Percentiles rank a stretch among this genome's conserved stretches.
Evolutionary conservation across 2,888 invertebrate species (phyloP).

Genomic region (Plemyria rubiginata): DNA sequence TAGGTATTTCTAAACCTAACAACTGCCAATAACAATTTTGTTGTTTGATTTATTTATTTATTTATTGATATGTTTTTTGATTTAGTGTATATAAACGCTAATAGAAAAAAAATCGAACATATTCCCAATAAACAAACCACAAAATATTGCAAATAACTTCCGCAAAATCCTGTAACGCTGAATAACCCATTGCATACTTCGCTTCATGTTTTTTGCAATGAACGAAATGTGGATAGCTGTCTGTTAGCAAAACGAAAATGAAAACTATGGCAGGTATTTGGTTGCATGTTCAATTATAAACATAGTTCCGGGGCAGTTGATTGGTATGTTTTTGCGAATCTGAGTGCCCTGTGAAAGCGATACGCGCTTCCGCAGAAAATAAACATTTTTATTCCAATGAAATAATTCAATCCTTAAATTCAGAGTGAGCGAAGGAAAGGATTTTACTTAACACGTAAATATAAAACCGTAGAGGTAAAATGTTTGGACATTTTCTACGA

Average conservation of each 20-base stretch:
- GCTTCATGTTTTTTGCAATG: slow-evolving; percentile 23
- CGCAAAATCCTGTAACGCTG: slow-evolving; percentile 21
- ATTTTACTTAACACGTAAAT: too few relatives aligned
- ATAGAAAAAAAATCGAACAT: too few relatives aligned
- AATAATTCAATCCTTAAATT: too few relatives aligned
- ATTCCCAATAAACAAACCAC: slow-evolving; percentile 11
- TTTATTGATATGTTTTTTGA: too few relatives aligned
- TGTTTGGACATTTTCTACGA: too few relatives aligned
- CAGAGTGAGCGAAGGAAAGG: too few relatives aligned
- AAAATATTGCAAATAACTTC: slow-evolving; percentile 26
- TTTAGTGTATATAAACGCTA: not conserved
- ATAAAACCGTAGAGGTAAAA: too few relatives aligned
- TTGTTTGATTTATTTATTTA: not conserved
- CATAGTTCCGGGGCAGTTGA: slow-evolving; percentile 34
- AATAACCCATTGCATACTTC: slow-evolving; percentile 26
- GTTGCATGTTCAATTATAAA: slow-evolving; percentile 40
- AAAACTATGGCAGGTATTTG: slow-evolving; percentile 37
- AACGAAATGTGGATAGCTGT: slow-evolving; percentile 28
- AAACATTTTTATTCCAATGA: not conserved
- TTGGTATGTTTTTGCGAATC: slow-evolving; percentile 37
- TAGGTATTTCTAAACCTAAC: too few relatives aligned
- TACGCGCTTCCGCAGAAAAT: slow-evolving; percentile 28
- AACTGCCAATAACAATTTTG: not conserved
- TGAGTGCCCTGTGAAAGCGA: slow-evolving; percentile 28
- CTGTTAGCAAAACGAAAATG: slow-evolving; percentile 36